Percentiles rank a stretch among this genome's conserved stretches.
Conservation (phyloP, 2,113 vertebrate species). For the Phrynocephalus versicolor region DNA sequence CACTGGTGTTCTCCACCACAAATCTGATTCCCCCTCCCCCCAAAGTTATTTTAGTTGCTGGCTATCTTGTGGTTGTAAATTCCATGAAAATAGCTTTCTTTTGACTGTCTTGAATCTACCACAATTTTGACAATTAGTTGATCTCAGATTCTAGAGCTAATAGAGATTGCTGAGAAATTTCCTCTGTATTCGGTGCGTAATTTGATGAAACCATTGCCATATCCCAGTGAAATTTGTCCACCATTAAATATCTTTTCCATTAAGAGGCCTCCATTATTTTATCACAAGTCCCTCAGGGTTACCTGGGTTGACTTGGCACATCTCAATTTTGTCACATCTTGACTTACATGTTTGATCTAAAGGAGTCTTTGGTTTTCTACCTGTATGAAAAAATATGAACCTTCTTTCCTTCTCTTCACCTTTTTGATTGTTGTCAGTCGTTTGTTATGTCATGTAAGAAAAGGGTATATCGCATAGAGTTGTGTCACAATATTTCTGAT, state of each 20-base stretch:
- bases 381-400: not conserved
- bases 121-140: too few relatives aligned
- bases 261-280: not conserved
- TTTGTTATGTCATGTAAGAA: not conserved
- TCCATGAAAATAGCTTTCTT: too few relatives aligned
- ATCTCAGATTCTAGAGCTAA: too few relatives aligned
- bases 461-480: not conserved
- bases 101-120: too few relatives aligned
- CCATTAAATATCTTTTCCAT: not conserved
- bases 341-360: not conserved
- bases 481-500: not conserved
- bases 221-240: not conserved
- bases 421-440: not conserved
- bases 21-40: too few relatives aligned
- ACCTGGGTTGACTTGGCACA: not conserved
- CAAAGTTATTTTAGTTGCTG: too few relatives aligned
- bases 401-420: not conserved
- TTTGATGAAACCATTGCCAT: not conserved
- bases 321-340: not conserved
- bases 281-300: not conserved
- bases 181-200: not conserved
- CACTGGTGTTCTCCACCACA: too few relatives aligned
- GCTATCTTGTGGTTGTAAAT: too few relatives aligned
- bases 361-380: not conserved
- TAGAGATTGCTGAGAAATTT: too few relatives aligned